Percentiles rank a stretch among this genome's conserved stretches.
phyloP scores from a whole-genome alignment of 2,113 vertebrate species.

The Clarias macrocephalus region DNA sequence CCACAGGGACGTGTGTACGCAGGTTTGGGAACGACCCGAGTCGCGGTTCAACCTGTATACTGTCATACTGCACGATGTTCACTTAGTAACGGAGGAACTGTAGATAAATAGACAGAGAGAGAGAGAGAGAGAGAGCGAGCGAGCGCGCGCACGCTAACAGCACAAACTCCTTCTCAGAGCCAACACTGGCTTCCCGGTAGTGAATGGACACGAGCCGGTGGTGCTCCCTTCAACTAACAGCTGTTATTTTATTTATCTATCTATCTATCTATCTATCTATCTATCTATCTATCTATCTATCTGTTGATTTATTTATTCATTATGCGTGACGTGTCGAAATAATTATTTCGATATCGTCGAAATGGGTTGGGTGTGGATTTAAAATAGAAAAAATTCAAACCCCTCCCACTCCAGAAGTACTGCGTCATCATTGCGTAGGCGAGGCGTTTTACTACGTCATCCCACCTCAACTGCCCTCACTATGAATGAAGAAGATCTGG shows the following conservation, averaged over 20 bases:
- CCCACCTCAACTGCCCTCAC: not conserved
- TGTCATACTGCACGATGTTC: no score
- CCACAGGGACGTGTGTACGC: not conserved
- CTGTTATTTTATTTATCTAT: not conserved
- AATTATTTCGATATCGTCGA: not conserved
- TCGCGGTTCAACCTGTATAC: not conserved
- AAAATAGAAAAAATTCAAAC: not conserved
- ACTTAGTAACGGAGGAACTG: not conserved
- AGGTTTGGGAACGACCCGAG: no score
- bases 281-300: no score
- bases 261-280: no score
- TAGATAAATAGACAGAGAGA: no score
- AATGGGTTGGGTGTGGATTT: not conserved
- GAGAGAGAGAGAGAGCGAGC: no score
- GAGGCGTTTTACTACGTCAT: not conserved
- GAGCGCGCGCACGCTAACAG: no score
- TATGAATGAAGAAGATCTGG: no score
- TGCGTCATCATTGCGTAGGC: slow-evolving; percentile 10
- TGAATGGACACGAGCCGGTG: not conserved
- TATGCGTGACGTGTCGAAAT: not conserved
- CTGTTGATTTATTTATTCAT: no score
- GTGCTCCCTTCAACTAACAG: not conserved
- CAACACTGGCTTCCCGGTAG: not conserved
- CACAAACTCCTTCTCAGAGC: no score
- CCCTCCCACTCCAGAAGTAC: not conserved